Base-by-base conservation (phyloP, 2,888 invertebrate species). In the Drosophila mercatorum region DNA sequence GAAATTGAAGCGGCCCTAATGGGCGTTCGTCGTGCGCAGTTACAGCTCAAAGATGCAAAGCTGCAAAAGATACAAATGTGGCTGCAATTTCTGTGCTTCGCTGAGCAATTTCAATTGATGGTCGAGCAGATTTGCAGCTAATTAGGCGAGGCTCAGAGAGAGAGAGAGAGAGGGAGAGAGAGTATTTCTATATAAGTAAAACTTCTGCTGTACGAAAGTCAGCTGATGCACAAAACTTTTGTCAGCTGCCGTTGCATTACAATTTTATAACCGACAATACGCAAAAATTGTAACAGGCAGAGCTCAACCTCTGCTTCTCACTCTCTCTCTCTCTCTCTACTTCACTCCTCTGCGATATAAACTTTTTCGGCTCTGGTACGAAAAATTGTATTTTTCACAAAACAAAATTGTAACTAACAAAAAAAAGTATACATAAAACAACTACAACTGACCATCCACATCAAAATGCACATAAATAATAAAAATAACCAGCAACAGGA, bases 401-500 rank as follows among this genome's bases (percentile, higher is more conserved):
- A 77, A 76, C 80, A 76, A 41, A 75, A 68, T 69, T 71, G 57
- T 41, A 75, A 51, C 55, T 62, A 44, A 44, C 22, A 46, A 36
- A 46, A 66, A 61, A 78, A 60, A 43, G 31, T 31, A 7, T 75
- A 62, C 66, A 84, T 64, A 67, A 43, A 69, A 38, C 68, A 70
- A 68, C 66, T 60, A 64, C 68, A 75, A 79, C 77, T 89, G 75
- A 76, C 55, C 55, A 38, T 17, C 68, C 88, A 83, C 89, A 89
- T 89, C 84, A 85, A 89, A 85, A 85, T 85, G 84, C 88, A 85
- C 89, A 85, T 85, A 85, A 89, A 85, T 85, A 85, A 85, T 85
- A 85, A 80, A 84, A 88, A 89, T 75, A 85, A 73, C 72, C 47
- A 56, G 68, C 60, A 75, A 83, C 85, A 86, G 79, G 68, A 83